Evolutionary conservation across 1,140 invertebrate species (phyloP).

Genomic region (Drosophila auraria): DNA sequence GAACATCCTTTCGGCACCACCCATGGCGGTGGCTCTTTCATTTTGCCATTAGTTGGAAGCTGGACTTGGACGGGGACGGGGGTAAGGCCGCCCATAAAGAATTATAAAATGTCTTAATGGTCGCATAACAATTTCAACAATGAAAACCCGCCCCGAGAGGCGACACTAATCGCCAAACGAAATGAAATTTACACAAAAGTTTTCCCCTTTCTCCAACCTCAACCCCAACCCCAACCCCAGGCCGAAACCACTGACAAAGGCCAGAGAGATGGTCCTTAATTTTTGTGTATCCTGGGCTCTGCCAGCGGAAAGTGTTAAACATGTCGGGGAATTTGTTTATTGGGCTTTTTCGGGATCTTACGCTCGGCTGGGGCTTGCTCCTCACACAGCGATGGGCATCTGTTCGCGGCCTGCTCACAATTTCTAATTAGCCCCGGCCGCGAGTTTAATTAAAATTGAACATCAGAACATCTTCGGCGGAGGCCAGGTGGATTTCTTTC

Average conservation of each 20-base stretch:
- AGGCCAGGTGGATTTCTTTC: conserved; percentile 71
- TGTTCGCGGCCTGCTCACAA: conserved; percentile 60
- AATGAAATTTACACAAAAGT: conserved; percentile 83
- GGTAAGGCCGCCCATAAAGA: conserved; percentile 60
- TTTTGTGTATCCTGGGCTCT: conserved; percentile 57
- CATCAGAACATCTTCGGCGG: conserved; percentile 24
- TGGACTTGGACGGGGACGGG: conserved; percentile 28
- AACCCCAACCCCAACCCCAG: neutral
- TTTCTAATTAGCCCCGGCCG: conserved; percentile 72
- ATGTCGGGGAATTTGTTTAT: conserved; percentile 84
- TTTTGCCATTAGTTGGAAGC: conserved; percentile 70
- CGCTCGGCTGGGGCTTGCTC: conserved; percentile 3
- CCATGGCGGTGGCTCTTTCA: conserved; percentile 36
- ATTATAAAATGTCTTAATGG: conserved; percentile 84
- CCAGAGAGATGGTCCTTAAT: conserved; percentile 63
- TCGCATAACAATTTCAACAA: conserved; percentile 82
- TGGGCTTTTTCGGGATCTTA: conserved; percentile 63
- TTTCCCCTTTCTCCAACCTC: conserved; percentile 41
- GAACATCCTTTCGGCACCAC: conserved; percentile 41
- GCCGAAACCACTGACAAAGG: conserved; percentile 58
- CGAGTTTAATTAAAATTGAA: conserved; percentile 81
- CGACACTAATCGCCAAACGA: conserved; percentile 84
- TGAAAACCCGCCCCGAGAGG: conserved; percentile 50
- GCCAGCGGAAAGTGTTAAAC: conserved; percentile 80
- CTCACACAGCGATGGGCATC: conserved; percentile 43